Base-by-base conservation (phyloP, 2,888 invertebrate species). In the Rugalucina vietnamica region DNA sequence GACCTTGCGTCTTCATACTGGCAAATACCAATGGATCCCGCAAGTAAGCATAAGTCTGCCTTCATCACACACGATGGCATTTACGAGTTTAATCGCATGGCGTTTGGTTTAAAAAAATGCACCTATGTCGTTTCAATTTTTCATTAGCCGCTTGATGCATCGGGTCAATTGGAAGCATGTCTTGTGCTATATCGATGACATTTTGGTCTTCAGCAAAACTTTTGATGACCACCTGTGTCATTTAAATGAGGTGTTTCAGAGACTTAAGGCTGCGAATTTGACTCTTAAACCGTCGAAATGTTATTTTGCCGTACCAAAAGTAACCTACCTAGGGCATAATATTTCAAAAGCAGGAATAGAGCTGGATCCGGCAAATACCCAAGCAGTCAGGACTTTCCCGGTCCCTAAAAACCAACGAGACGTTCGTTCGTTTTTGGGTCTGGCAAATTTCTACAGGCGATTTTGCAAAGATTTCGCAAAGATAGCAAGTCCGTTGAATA, bases 181-280 rank as follows among this genome's bases (percentile, higher is more conserved):
- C 0, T 43, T 90, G 12, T 80, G 85, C 27, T 90, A 90, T 60
- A 74, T 88, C 14, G 90, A 91, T 79, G 90, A 90, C 72, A 84
- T 89, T 12, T 57, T 88, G 8, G 75, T 88, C n/a, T 88, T 87
- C 60, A 81, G 77, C 72, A 60, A 69, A 14, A 71, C 76, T 21
- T 82, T 89, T 70, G 80, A 85, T 2, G 81, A 82, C 29, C 90
- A 89, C 69, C 60, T 85, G 29, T 12, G 74, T 54, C 85, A 88
- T 37, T 43, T 90, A 4, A 24, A 71, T n/a, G 39, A 76, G 34
- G 85, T 89, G 18, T 88, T 90, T 43, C 21, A 77, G 32, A 65
- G 77, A 65, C 70, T 88, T 1, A 32, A 75, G 21, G 73, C 85
- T 0, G 88, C 86, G 27, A 84, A 85, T 21, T 43, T 89, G 12